A percentile compares a stretch with the other conserved stretches of the same genome.
Evolutionary conservation across 2,113 vertebrate genomes (phyloP).

Genomic region (Narcine bancroftii): DNA sequence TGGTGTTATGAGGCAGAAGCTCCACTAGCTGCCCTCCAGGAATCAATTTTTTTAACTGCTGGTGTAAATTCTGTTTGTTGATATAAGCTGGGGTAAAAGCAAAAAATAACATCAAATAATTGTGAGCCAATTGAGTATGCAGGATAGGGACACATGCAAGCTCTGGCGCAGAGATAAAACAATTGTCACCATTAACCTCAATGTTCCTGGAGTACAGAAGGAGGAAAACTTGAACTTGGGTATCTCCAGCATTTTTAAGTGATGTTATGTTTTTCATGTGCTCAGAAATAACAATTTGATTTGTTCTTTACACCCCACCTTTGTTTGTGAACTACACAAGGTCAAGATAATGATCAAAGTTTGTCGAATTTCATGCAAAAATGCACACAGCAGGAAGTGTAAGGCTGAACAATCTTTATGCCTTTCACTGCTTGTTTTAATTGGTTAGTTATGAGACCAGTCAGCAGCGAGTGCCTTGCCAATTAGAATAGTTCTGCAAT

Average conservation of each 20-base stretch:
- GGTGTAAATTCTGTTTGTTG: not conserved
- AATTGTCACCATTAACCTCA: not conserved
- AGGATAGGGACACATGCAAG: not conserved
- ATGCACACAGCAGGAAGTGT: not conserved
- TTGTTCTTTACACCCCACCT: not conserved
- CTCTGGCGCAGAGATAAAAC: not conserved
- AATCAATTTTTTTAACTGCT: not conserved
- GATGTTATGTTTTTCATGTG: not conserved
- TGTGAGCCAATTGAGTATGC: not conserved
- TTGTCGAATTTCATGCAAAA: not conserved
- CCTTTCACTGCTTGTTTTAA: not conserved
- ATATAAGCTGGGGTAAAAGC: not conserved
- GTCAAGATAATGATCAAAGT: not conserved
- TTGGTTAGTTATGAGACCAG: not conserved
- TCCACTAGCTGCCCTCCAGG: not conserved
- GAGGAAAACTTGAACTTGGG: not conserved
- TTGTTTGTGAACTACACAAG: not conserved
- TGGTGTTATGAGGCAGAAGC: too few species aligned
- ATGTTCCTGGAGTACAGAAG: not conserved
- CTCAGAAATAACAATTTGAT: not conserved
- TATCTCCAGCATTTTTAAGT: not conserved
- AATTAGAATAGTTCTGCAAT: not conserved
- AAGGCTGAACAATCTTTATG: not conserved
- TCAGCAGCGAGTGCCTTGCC: not conserved
- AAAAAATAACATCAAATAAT: slow-evolving; percentile 8